A percentile compares a stretch with the other conserved stretches of the same genome.
These are phyloP conservation scores for Aramus guarauna DNA, from an alignment of 2,113 vertebrate genomes.

Conservation along the genomic window DNA sequence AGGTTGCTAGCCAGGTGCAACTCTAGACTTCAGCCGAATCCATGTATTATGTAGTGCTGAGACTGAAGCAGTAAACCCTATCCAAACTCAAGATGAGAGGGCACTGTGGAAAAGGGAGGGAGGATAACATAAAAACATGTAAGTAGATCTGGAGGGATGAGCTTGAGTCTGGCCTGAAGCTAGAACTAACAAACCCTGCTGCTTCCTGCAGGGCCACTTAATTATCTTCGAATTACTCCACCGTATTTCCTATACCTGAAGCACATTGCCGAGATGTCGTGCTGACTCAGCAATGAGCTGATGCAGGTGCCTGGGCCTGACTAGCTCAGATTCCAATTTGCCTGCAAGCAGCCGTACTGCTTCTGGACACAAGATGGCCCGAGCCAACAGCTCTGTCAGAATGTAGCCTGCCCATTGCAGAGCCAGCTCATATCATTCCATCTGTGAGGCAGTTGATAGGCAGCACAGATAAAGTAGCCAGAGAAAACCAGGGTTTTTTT, in stretches of 20 bases:
- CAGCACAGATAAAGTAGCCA: not conserved
- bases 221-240: not conserved
- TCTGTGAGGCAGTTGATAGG: not conserved
- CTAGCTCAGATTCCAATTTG: not conserved
- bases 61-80: not conserved
- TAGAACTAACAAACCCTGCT: not conserved
- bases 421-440: not conserved
- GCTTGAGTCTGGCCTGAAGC: not conserved
- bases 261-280: not conserved
- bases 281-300: not conserved
- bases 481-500: not conserved
- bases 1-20: not conserved
- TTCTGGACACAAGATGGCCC: slow-evolving; percentile 22
- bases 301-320: not conserved
- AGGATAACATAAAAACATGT: not conserved
- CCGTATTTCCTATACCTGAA: not conserved
- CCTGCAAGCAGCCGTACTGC: not conserved
- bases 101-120: not conserved
- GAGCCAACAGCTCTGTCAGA: not conserved
- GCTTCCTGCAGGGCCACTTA: not conserved
- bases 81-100: not conserved
- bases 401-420: not conserved
- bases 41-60: not conserved
- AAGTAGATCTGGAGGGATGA: not conserved
- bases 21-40: not conserved